These are phyloP conservation scores for Procambarus clarkii DNA, from an alignment of 1,140 invertebrate genomes.

Conservation along the genomic window DNA sequence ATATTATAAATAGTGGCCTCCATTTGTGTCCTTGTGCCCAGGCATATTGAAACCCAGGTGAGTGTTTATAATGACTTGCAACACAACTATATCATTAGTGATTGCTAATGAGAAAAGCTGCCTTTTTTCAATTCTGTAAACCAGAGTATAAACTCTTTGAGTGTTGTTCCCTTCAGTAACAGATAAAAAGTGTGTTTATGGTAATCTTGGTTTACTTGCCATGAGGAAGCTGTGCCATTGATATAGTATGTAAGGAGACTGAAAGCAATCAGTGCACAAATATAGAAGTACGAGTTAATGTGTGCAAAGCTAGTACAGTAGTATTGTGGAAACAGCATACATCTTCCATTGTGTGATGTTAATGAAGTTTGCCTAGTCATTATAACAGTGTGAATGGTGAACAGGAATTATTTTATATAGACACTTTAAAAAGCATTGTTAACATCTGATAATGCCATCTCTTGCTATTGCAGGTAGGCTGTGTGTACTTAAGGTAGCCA, in stretches of 20 bases:
- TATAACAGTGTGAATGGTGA: background rate
- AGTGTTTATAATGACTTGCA: background rate
- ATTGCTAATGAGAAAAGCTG: background rate
- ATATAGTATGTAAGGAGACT: background rate
- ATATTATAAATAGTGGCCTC: background rate
- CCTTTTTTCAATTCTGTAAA: background rate
- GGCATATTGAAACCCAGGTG: background rate
- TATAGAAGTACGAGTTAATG: background rate
- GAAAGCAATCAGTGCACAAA: background rate
- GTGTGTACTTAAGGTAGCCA: background rate
- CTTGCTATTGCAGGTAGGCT: background rate
- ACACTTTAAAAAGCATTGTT: background rate
- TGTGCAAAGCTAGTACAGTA: background rate
- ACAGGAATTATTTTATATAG: background rate
- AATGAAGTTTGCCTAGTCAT: slow-evolving; percentile 3
- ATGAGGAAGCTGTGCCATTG: slow-evolving; percentile 2
- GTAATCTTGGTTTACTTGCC: background rate
- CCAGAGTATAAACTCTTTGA: background rate
- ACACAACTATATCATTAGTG: background rate
- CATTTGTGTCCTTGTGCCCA: background rate
- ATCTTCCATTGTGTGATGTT: background rate
- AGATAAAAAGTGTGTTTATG: background rate
- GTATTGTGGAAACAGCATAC: background rate
- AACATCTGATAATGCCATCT: background rate
- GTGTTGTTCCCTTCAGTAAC: background rate